Percentiles rank a stretch among this genome's conserved stretches.
These are phyloP conservation scores for Ptychodera flava DNA, from an alignment of 35 echinoderm and acorn worm species.

Conservation along the genomic window DNA sequence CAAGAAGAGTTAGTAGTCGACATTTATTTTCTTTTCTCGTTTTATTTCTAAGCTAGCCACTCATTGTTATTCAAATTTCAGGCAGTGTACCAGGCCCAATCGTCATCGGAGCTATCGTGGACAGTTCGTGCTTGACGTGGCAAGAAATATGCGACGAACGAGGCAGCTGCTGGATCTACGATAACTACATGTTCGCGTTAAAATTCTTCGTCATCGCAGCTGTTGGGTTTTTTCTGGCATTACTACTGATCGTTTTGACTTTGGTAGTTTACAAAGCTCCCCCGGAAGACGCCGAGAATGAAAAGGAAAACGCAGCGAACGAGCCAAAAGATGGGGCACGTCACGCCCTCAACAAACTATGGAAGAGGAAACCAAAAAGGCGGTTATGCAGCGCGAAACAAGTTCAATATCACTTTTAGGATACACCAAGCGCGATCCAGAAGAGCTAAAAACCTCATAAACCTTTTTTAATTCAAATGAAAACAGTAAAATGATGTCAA, in stretches of 20 bases:
- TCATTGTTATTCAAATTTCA: no score
- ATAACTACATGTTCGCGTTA: slow-evolving; percentile 31
- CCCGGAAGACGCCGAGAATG: slow-evolving; percentile 1
- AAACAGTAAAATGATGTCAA: no score
- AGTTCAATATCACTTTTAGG: not conserved
- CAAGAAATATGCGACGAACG: slow-evolving; percentile 50
- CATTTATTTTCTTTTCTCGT: no score
- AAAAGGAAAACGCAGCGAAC: not conserved
- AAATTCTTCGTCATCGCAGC: slow-evolving; percentile 38
- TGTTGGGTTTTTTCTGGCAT: slow-evolving; percentile 16
- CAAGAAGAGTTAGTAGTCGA: no score
- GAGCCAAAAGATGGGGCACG: no score
- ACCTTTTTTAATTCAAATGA: no score
- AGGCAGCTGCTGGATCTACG: slow-evolving; percentile 61
- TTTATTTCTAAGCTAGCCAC: no score
- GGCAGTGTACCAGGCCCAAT: slow-evolving; percentile 79
- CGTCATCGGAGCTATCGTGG: slow-evolving; percentile 66
- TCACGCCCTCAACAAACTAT: not conserved
- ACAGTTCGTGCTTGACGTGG: slow-evolving; percentile 57
- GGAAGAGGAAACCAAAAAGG: not conserved
- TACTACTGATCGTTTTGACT: slow-evolving; percentile 20
- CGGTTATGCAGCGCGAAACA: not conserved
- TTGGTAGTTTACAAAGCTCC: slow-evolving; percentile 56
- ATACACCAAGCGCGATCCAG: not conserved
- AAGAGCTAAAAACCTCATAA: no score